Conservation (phyloP, 2,797 vertebrate species). For the Huso huso region DNA sequence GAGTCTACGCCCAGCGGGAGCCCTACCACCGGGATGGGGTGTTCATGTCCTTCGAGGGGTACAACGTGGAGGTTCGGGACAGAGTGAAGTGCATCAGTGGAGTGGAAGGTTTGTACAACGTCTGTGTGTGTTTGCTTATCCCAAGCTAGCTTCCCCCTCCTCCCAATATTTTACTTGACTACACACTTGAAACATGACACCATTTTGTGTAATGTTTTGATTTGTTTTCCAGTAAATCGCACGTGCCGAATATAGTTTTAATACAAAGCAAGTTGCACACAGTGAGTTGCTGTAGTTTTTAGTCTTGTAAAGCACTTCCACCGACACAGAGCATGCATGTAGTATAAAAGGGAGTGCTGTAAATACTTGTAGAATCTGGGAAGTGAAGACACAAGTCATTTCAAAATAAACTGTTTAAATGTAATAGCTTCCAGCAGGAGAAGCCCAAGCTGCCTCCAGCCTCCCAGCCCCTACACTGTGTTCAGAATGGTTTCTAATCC, state of each 20-base stretch:
- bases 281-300: not conserved
- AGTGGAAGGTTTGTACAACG: conserved; percentile 75
- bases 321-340: conserved; percentile 20
- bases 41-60: conserved; percentile 98
- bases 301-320: conserved; percentile 12
- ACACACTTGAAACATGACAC: not conserved
- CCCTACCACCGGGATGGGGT: conserved; percentile 89
- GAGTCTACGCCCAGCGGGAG: conserved; percentile 84
- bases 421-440: no score
- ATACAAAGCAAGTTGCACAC: not conserved
- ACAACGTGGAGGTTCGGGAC: conserved; percentile 95
- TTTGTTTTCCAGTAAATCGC: not conserved
- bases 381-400: no score
- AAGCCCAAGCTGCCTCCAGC: no score
- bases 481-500: no score
- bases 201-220: not conserved
- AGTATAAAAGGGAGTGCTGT: conserved; percentile 2
- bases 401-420: no score
- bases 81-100: conserved; percentile 96
- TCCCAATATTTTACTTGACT: no score
- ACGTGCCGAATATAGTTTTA: no score
- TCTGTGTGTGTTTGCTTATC: not conserved
- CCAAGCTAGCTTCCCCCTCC: no score
- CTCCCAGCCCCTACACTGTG: no score
- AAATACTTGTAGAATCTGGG: no score